Percentiles rank a stretch among this genome's conserved stretches.
Conservation (phyloP, 2,797 vertebrate genomes). For the Molossus alvarezi region DNA sequence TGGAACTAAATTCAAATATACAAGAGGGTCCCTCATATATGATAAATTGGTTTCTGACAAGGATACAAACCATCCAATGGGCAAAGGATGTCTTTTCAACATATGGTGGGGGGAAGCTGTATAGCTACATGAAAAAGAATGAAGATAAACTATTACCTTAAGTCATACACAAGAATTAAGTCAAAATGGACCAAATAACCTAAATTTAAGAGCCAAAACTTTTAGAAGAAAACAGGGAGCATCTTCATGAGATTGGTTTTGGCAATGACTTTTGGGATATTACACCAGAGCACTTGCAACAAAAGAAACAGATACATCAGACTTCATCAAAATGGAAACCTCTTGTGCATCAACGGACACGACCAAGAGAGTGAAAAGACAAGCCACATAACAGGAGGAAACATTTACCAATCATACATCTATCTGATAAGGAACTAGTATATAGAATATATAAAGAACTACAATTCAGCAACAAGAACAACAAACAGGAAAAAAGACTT, state of each 20-base stretch:
- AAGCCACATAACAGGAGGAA: not conserved
- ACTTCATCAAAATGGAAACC: not conserved
- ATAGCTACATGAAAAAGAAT: not conserved
- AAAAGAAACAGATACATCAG: not conserved
- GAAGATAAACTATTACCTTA: not conserved
- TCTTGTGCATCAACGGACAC: not conserved
- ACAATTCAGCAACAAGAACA: not conserved
- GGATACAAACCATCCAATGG: not conserved
- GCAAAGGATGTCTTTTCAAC: not conserved
- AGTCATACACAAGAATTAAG: not conserved
- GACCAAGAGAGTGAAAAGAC: not conserved
- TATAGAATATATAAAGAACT: not conserved
- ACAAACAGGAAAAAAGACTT: not conserved
- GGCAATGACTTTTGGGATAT: not conserved
- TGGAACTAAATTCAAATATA: conserved; percentile 87
- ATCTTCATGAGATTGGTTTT: not conserved
- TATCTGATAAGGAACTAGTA: not conserved
- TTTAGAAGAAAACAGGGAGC: not conserved
- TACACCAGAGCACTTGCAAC: not conserved
- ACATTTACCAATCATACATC: not conserved
- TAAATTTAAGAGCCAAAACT: not conserved
- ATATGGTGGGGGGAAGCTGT: not conserved
- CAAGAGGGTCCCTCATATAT: not conserved
- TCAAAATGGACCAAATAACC: not conserved
- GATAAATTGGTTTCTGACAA: not conserved